Evolutionary conservation across 2,113 vertebrate species (phyloP).

Genomic region (Paramormyrops kingsleyae): DNA sequence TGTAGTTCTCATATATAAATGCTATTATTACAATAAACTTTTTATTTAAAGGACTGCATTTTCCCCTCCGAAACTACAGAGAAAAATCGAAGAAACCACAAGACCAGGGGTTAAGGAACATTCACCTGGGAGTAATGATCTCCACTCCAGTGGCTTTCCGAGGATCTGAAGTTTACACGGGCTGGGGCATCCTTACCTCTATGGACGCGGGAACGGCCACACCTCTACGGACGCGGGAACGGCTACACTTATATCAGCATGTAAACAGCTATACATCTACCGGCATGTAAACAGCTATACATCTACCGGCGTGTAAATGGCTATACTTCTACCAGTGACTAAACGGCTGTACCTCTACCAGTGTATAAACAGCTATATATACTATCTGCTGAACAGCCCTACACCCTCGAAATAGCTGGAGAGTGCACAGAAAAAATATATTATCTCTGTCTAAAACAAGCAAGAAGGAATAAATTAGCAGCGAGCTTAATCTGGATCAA

Average conservation of each 20-base stretch:
- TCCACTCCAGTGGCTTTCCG: background rate
- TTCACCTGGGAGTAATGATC: background rate
- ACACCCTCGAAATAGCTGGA: background rate
- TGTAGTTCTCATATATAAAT: constrained; percentile 2
- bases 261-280: background rate
- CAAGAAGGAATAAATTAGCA: background rate
- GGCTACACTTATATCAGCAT: too few species aligned
- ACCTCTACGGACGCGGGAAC: background rate
- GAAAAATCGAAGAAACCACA: background rate
- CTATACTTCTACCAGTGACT: background rate
- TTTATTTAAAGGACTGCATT: background rate
- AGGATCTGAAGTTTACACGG: background rate
- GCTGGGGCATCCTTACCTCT: background rate
- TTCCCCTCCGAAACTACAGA: background rate
- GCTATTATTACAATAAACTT: constrained; percentile 6
- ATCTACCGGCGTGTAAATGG: background rate
- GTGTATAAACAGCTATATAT: background rate
- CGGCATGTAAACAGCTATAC: background rate
- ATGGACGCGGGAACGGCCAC: background rate
- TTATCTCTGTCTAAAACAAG: background rate
- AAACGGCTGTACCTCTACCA: background rate
- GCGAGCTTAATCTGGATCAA: background rate
- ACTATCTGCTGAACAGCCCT: background rate
- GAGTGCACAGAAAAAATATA: background rate
- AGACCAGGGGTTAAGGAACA: background rate